Evolutionary conservation across 1,140 invertebrate species (phyloP).

Genomic region (Pollicipes pollicipes): DNA sequence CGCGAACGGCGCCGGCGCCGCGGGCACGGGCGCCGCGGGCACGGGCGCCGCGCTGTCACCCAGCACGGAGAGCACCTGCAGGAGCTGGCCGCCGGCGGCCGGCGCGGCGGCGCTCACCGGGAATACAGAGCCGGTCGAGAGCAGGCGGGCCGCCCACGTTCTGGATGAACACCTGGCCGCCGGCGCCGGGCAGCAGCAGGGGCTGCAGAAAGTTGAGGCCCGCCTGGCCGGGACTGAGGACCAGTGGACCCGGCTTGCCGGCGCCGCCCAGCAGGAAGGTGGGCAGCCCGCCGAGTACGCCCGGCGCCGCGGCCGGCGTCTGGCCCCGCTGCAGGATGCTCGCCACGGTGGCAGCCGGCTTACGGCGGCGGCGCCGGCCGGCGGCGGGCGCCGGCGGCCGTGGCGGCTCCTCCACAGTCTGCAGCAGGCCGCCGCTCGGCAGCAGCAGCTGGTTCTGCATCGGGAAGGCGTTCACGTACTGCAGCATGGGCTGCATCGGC

Average conservation of each 20-base stretch:
- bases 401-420: not conserved
- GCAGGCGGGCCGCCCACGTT: not conserved
- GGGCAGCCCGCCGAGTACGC: not conserved
- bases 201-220: not conserved
- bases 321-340: not conserved
- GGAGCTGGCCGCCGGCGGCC: not conserved
- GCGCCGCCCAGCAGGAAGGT: not conserved
- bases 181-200: not conserved
- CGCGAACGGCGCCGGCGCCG: not conserved
- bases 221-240: not conserved
- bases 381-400: too few species aligned
- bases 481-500: not conserved
- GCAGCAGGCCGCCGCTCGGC: not conserved
- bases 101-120: not conserved
- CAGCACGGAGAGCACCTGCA: not conserved
- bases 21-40: not conserved
- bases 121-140: not conserved
- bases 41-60: not conserved
- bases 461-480: not conserved
- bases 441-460: not conserved
- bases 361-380: not conserved
- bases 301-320: too few species aligned
- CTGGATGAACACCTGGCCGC: not conserved
- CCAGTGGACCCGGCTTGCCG: not conserved
- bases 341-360: not conserved